Base-by-base conservation (phyloP, 2,888 invertebrate genomes). In the Microdon myrmicae region DNA sequence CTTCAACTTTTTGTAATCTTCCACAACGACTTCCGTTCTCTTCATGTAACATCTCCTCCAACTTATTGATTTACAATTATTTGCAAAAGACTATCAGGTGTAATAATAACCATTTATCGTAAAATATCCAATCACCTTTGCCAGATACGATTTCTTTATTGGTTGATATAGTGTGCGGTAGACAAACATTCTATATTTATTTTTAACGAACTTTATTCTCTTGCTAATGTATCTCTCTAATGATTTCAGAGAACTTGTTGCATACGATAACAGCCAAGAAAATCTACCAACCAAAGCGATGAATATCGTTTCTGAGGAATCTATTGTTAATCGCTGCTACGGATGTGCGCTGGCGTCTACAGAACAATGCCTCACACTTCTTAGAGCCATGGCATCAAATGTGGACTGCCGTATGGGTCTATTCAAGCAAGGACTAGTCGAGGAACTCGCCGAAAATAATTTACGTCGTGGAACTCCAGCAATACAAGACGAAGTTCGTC, bases 341-440 rank as follows among this genome's bases (percentile, higher is more conserved):
- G 93, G 93, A 0, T 94, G 93, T 74, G 90, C 95, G 2, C 86
- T 92, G 47, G 89, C 96, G 2, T 92, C 95, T 26, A 92, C 95
- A 0, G 94, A 96, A 76, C 96, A 96, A 77, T 97, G 96, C 76
- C 84, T 97, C 19, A 95, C 95, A 0, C 81, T 97, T 31, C 82
- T 97, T 38, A 85, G 95, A 26, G 96, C 96, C 20, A 83, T 97
- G 69, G 94, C 95, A 3, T 90, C 90, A 4, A 90, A 90, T 72
- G 83, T 86, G 1, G 85, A 86, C 3, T 89, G 92, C 16, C 85
- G 93, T 53, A 83, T 88, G 58, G 85, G 88, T 0, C 82, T 94
- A 2, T 92, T 92, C 72, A 86, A 87, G 35, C 90, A 91, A 78
- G 95, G 95, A 0, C 83, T 96, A 17, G 91, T 96, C 12, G 89